Evolutionary conservation across 2,888 invertebrate species (phyloP), one percentile per base, ranked within the genome.

Genomic region (Erebia epiphron): DNA sequence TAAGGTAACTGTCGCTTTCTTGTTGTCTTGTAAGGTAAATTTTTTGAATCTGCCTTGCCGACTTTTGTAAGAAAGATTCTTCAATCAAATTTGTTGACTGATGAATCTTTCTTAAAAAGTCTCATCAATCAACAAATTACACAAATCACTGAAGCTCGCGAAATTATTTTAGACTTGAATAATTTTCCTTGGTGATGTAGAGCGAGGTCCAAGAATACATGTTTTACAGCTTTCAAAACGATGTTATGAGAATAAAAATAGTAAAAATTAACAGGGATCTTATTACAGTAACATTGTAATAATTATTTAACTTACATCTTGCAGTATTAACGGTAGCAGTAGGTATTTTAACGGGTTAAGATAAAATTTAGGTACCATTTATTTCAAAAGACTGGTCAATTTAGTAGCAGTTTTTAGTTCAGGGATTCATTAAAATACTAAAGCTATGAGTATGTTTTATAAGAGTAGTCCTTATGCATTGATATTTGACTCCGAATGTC

Each of bases 401-500:
- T 35, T 35, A 35, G 35, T 35, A 35, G 35, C 35, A 35, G 7
- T 35, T 35, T 35, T 26, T 26, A 26, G 26, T 26, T 26, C 26
- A 26, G 26, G 26, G 3, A 3, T 26, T 26, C 26, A 2, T 26
- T 26, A 3, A 26, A 26, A 3, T 26, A 26, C 26, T 3, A 26
- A 26, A 26, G 26, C 26, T 26, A 26, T 46, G n/a, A 8, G 50
- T 5, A 50, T 3, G 50, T 46, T 46, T 46, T 46, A 46, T 46
- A 3, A 46, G 13, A 46, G 3, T 10, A 13, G 11, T n/a, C 9
- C 4, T 18, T 11, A 16, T 8, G 16, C 41, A 52, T 52, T 64
- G 52, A 66, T 21, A 57, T 56, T 66, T 57, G 56, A 66, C 56
- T 66, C 14, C 66, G 66, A 56, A 66, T 66, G 66, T 21, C 56